Evolutionary conservation across 2,797 vertebrate genomes (phyloP).

Genomic region (Neosalanx taihuensis): DNA sequence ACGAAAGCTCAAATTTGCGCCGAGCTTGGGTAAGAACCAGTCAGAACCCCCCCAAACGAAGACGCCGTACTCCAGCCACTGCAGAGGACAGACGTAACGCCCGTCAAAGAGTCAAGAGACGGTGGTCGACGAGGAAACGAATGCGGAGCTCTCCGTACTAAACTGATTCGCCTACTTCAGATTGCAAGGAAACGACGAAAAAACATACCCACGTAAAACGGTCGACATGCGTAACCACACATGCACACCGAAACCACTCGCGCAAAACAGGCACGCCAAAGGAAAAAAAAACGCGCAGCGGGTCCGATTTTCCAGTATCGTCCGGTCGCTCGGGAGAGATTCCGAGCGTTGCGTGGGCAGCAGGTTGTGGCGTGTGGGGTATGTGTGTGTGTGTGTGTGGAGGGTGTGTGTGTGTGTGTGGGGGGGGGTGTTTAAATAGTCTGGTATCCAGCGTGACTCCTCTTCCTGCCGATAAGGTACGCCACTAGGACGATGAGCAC

Average conservation of each 20-base stretch:
- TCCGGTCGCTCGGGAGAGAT: conserved; percentile 3
- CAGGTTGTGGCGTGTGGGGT: conserved; percentile 8
- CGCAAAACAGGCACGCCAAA: conserved; percentile 15
- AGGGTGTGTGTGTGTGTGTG: not conserved
- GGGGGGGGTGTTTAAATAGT: conserved; percentile 79
- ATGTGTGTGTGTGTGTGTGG: not conserved
- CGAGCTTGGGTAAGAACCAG: conserved; percentile 9
- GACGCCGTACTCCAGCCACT: not conserved
- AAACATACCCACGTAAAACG: conserved; percentile 33
- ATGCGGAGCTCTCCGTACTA: conserved; percentile 32
- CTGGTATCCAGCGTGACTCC: conserved; percentile 97
- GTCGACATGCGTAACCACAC: conserved; percentile 11
- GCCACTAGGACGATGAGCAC: conserved; percentile 94
- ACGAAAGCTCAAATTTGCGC: conserved; percentile 26
- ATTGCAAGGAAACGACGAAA: conserved; percentile 15
- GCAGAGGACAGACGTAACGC: not conserved
- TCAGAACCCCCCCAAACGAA: conserved; percentile 1
- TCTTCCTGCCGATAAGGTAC: conserved; percentile 94
- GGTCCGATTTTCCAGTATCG: not conserved
- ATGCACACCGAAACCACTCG: conserved; percentile 16
- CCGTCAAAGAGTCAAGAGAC: not conserved
- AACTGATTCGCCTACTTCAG: conserved; percentile 14
- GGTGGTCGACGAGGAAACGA: conserved; percentile 5
- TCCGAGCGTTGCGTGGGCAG: not conserved
- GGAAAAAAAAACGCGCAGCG: too few relatives aligned